Evolutionary conservation across 2,113 vertebrate species (phyloP).

Genomic region (Dryoscopus gambensis): DNA sequence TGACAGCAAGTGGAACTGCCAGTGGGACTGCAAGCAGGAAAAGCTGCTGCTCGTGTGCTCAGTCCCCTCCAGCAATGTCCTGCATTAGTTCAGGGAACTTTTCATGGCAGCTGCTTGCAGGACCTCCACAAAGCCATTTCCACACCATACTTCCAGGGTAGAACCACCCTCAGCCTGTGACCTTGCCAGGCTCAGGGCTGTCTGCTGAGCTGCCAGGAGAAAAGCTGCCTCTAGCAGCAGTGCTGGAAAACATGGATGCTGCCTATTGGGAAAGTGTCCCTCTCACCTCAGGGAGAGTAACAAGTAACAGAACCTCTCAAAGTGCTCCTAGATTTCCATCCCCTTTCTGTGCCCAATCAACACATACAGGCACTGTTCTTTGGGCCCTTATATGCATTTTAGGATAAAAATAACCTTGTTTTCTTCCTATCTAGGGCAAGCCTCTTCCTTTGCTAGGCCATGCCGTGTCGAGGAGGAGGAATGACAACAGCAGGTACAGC

Average conservation of each 20-base stretch:
- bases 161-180: neutral
- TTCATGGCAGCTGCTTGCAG: neutral
- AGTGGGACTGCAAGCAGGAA: neutral
- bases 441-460: neutral
- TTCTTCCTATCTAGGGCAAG: conserved; percentile 10
- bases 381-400: neutral
- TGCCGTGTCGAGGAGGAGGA: neutral
- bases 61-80: neutral
- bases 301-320: neutral
- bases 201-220: neutral
- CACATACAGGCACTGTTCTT: neutral
- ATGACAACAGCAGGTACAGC: conserved; percentile 38
- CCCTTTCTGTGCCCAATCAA: neutral
- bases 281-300: neutral
- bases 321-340: neutral
- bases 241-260: neutral
- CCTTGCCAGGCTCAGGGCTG: neutral
- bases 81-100: neutral
- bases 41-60: neutral
- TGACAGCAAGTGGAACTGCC: neutral
- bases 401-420: neutral
- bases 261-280: neutral
- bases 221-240: neutral
- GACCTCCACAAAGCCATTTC: neutral
- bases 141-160: neutral